Evolutionary conservation across 2,797 vertebrate species (phyloP).

Genomic region (Euthynnus affinis): DNA sequence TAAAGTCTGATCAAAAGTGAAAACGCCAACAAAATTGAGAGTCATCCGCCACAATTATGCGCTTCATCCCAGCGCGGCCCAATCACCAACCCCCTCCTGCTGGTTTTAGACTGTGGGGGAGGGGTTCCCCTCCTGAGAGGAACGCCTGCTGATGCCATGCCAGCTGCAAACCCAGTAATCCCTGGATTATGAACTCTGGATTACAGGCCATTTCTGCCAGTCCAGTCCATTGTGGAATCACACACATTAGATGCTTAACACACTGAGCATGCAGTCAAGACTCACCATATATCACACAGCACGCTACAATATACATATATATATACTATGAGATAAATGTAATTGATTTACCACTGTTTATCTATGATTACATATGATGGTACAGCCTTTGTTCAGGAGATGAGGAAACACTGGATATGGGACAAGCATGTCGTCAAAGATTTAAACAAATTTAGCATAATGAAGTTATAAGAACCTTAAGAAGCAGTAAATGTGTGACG

Average conservation of each 20-base stretch:
- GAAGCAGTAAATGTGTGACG: slow-evolving; percentile 29
- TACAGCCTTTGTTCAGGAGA: not conserved
- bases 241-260: slow-evolving; percentile 54
- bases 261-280: slow-evolving; percentile 27
- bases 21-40: slow-evolving; percentile 53
- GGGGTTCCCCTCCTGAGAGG: slow-evolving; percentile 64
- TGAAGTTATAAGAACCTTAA: slow-evolving; percentile 31
- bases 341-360: not conserved
- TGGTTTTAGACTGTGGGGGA: slow-evolving; percentile 67
- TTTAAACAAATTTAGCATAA: slow-evolving; percentile 10
- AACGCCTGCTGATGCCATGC: slow-evolving; percentile 73
- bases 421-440: slow-evolving; percentile 4
- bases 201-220: slow-evolving; percentile 80
- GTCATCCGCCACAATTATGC: slow-evolving; percentile 18
- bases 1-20: slow-evolving; percentile 34
- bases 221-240: slow-evolving; percentile 70
- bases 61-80: slow-evolving; percentile 36
- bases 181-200: slow-evolving; percentile 86
- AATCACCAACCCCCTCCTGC: slow-evolving; percentile 55
- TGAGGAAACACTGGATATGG: slow-evolving; percentile 22
- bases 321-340: slow-evolving; percentile 7
- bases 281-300: slow-evolving; percentile 35
- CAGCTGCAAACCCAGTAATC: slow-evolving; percentile 87
- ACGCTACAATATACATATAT: not conserved
- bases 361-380: not conserved